Conservation (phyloP, 2,888 invertebrate genomes). For the Macroteleia sp. region DNA sequence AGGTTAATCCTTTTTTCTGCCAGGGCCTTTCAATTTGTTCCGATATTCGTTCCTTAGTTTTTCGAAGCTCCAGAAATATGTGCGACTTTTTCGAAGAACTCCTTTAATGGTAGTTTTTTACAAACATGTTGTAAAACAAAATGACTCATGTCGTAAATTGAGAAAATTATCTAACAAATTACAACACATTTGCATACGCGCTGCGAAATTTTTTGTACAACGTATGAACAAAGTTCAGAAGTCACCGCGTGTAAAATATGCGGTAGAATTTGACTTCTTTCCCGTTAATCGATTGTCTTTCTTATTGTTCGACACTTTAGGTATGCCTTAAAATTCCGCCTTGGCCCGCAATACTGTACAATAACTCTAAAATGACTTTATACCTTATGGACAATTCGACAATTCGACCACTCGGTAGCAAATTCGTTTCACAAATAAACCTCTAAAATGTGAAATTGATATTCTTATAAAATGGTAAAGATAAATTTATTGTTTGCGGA, state of each 20-base stretch:
- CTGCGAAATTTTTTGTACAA: slow-evolving; percentile 10
- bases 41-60: slow-evolving; percentile 46
- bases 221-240: slow-evolving; percentile 16
- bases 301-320: not conserved
- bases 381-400: not conserved
- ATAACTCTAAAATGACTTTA: too few species aligned
- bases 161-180: slow-evolving; percentile 54
- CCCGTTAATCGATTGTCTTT: not conserved
- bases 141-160: slow-evolving; percentile 42
- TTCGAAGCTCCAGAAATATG: slow-evolving; percentile 57
- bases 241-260: slow-evolving; percentile 2
- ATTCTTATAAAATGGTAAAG: too few species aligned
- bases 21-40: slow-evolving; percentile 55
- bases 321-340: too few species aligned
- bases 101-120: slow-evolving; percentile 21
- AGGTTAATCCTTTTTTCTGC: slow-evolving; percentile 58
- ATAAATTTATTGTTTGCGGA: too few species aligned
- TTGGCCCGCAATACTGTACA: too few species aligned
- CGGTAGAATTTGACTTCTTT: slow-evolving; percentile 3
- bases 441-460: too few species aligned
- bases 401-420: too few species aligned
- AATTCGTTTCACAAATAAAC: too few species aligned
- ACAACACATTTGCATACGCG: slow-evolving; percentile 19
- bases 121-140: slow-evolving; percentile 41
- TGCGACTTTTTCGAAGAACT: slow-evolving; percentile 44